Evolutionary conservation across 2,113 vertebrate species (phyloP).

Genomic region (Bufo gargarizans): DNA sequence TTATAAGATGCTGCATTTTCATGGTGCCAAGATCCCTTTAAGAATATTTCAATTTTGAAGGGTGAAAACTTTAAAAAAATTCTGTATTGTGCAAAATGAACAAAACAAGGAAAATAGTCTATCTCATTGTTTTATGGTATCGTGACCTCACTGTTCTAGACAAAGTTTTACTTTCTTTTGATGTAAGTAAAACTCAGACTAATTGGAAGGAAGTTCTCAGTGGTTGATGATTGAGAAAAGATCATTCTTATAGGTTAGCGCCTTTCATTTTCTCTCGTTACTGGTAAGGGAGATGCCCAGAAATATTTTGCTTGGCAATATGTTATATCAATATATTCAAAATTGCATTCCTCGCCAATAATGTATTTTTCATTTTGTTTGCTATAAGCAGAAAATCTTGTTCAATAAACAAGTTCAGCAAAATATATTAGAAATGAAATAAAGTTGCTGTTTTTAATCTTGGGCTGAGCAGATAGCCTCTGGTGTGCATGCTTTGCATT

Average conservation of each 20-base stretch:
- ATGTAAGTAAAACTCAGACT: conserved; percentile 27
- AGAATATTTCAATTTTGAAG: no score
- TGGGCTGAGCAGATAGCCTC: conserved; percentile 31
- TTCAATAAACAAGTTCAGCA: conserved; percentile 57
- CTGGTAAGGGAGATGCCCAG: conserved; percentile 28
- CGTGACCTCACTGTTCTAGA: not conserved
- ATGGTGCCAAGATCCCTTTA: no score
- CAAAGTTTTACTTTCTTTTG: not conserved
- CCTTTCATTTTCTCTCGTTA: conserved; percentile 49
- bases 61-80: no score
- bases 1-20: no score
- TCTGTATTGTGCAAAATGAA: no score
- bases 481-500: conserved; percentile 26
- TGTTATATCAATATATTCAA: conserved; percentile 58
- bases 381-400: conserved; percentile 55
- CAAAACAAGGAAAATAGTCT: not conserved
- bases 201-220: conserved; percentile 25
- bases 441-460: conserved; percentile 53
- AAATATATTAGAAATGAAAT: conserved; percentile 54
- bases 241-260: conserved; percentile 30
- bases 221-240: conserved; percentile 9
- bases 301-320: conserved; percentile 49
- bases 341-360: conserved; percentile 55
- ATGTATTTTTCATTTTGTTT: conserved; percentile 55
- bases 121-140: not conserved